Evolutionary conservation across 2,888 invertebrate species (phyloP).

Genomic region (Orthosia incerta): DNA sequence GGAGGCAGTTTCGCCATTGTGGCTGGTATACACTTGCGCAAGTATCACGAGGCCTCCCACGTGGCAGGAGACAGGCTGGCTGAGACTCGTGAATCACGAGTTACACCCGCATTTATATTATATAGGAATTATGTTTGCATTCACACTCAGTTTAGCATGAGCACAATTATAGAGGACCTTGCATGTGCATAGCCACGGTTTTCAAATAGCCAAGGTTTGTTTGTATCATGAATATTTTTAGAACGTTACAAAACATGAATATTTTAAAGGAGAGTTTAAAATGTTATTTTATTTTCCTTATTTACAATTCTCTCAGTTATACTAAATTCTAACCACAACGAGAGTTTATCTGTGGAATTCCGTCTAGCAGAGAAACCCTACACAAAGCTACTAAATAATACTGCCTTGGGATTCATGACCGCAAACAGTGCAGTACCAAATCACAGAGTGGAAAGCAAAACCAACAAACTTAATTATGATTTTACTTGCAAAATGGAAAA

Average conservation of each 20-base stretch:
- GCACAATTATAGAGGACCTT: conserved; percentile 32
- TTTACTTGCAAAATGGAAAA: conserved; percentile 31
- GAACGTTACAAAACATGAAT: neutral
- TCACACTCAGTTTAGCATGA: conserved; percentile 31
- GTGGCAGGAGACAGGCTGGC: conserved; percentile 68
- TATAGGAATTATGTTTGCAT: conserved; percentile 38
- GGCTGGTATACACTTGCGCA: conserved; percentile 61
- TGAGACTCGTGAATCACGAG: conserved; percentile 67
- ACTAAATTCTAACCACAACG: conserved; percentile 30
- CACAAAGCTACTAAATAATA: conserved; percentile 56
- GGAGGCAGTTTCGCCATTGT: conserved; percentile 39
- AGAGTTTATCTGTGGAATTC: conserved; percentile 38
- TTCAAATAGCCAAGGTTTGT: conserved; percentile 4
- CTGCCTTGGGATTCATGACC: conserved; percentile 48
- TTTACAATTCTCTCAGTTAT: conserved; percentile 16
- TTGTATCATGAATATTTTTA: neutral
- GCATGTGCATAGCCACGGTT: conserved; percentile 22
- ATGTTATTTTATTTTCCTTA: conserved; percentile 4
- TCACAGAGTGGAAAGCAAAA: conserved; percentile 42
- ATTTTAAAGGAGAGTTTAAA: neutral
- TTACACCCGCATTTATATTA: conserved; percentile 47
- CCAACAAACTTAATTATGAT: conserved; percentile 34
- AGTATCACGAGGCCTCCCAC: conserved; percentile 71
- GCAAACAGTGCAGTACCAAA: conserved; percentile 55
- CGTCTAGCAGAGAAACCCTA: conserved; percentile 34